Conservation (phyloP, 2,888 invertebrate species). For the Pardosa pseudoannulata region DNA sequence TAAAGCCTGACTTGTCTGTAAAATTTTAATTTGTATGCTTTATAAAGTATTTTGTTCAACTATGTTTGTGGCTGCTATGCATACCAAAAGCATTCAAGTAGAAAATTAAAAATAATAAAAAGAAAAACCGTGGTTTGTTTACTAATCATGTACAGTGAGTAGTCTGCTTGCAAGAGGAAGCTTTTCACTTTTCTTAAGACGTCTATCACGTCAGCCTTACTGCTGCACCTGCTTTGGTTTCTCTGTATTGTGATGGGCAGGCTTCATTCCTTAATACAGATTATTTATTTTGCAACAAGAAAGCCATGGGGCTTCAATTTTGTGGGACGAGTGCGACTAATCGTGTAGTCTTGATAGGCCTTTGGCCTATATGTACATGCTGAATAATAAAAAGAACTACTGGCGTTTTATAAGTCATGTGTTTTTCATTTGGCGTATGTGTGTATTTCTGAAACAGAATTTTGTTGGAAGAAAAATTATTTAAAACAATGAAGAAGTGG, state of each 20-base stretch:
- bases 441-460: no score
- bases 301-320: conserved; percentile 17
- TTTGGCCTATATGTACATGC: conserved; percentile 22
- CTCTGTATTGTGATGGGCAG: conserved; percentile 11
- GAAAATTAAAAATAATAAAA: not conserved
- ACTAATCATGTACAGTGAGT: conserved; percentile 5
- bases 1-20: not conserved
- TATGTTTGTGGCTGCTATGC: not conserved
- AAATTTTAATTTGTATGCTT: not conserved
- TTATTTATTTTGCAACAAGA: conserved; percentile 18
- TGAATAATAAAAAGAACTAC: conserved; percentile 19
- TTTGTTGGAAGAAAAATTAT: no score
- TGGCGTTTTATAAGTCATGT: not conserved
- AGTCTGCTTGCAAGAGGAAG: conserved; percentile 17
- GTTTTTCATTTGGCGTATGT: no score
- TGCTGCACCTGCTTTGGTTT: not conserved
- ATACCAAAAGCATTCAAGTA: not conserved
- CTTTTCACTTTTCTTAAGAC: conserved; percentile 1
- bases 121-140: not conserved
- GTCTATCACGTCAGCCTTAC: conserved; percentile 14
- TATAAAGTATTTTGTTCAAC: not conserved
- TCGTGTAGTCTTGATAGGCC: conserved; percentile 16
- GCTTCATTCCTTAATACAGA: conserved; percentile 21
- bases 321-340: conserved; percentile 20
- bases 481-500: no score